Conservation (phyloP, 2,797 vertebrate species). For the Parauchenoglanis punctatus region DNA sequence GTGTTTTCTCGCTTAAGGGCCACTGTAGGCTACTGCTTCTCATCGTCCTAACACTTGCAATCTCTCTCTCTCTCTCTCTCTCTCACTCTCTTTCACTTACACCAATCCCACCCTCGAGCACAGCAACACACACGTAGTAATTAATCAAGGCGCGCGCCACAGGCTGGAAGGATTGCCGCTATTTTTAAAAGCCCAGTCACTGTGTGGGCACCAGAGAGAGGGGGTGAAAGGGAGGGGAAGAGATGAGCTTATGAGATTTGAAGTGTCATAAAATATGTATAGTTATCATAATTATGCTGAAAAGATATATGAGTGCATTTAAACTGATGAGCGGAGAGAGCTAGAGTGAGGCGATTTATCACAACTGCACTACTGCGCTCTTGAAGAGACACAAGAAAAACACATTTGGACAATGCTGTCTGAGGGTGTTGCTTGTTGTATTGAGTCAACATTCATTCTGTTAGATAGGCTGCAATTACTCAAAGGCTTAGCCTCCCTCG, state of each 20-base stretch:
- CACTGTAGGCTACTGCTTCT: not conserved
- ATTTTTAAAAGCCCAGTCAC: conserved; percentile 75
- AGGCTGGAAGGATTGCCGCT: conserved; percentile 75
- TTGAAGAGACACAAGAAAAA: conserved; percentile 5
- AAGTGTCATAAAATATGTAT: conserved; percentile 18
- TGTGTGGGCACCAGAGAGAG: conserved; percentile 62
- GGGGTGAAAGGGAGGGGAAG: conserved; percentile 3
- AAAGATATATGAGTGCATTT: conserved; percentile 7
- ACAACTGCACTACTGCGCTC: not conserved
- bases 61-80: not conserved
- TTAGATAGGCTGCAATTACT: conserved; percentile 29
- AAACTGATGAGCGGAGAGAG: conserved; percentile 59
- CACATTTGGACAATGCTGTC: conserved; percentile 28
- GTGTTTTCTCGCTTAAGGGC: conserved; percentile 10
- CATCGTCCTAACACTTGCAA: conserved; percentile 19
- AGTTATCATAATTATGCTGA: conserved; percentile 25
- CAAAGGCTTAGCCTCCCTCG: conserved; percentile 14
- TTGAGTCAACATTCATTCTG: conserved; percentile 16
- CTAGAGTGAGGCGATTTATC: not conserved
- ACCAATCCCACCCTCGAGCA: conserved; percentile 60
- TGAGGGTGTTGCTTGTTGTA: conserved; percentile 29
- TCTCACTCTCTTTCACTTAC: conserved; percentile 44
- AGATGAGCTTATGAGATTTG: conserved; percentile 26
- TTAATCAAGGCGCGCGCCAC: conserved; percentile 74
- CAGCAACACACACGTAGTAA: conserved; percentile 72